These are phyloP conservation scores for Corythoichthys haematopterus DNA, from an alignment of 2,113 vertebrate species.

Conservation along the genomic window DNA sequence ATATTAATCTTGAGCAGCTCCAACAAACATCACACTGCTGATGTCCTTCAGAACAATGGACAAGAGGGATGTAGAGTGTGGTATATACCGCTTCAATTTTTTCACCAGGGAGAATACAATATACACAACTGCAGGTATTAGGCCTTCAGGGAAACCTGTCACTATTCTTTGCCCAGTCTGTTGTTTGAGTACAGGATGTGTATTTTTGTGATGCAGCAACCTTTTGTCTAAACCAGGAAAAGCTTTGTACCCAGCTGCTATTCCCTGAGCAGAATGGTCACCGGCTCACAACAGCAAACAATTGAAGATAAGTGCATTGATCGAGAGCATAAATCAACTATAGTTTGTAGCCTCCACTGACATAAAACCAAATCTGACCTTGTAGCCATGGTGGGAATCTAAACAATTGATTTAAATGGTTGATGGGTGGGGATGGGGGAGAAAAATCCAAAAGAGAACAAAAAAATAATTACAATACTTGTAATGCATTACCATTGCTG, in stretches of 20 bases:
- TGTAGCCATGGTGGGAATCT: not conserved
- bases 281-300: slow-evolving; percentile 38
- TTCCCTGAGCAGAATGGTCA: slow-evolving; percentile 32
- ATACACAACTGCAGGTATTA: slow-evolving; percentile 52
- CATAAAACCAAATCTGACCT: slow-evolving; percentile 23
- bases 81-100: slow-evolving; percentile 32
- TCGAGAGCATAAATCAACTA: slow-evolving; percentile 23
- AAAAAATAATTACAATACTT: slow-evolving; percentile 14
- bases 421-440: no score
- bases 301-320: slow-evolving; percentile 30
- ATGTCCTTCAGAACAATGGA: slow-evolving; percentile 57
- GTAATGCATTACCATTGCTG: no score
- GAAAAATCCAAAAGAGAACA: not conserved
- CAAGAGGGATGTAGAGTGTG: slow-evolving; percentile 43
- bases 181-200: slow-evolving; percentile 3
- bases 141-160: slow-evolving; percentile 54
- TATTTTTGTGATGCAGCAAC: slow-evolving; percentile 1
- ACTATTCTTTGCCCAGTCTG: slow-evolving; percentile 48
- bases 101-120: slow-evolving; percentile 54
- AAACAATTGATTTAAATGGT: slow-evolving; percentile 24
- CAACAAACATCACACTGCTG: slow-evolving; percentile 61
- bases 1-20: slow-evolving; percentile 57
- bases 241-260: slow-evolving; percentile 46
- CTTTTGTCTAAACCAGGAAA: slow-evolving; percentile 48
- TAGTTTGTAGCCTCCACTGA: slow-evolving; percentile 8